Percentiles rank a stretch among this genome's conserved stretches.
Evolutionary conservation across 2,888 invertebrate genomes (phyloP).

Genomic region (Sphecodes monilicornis): DNA sequence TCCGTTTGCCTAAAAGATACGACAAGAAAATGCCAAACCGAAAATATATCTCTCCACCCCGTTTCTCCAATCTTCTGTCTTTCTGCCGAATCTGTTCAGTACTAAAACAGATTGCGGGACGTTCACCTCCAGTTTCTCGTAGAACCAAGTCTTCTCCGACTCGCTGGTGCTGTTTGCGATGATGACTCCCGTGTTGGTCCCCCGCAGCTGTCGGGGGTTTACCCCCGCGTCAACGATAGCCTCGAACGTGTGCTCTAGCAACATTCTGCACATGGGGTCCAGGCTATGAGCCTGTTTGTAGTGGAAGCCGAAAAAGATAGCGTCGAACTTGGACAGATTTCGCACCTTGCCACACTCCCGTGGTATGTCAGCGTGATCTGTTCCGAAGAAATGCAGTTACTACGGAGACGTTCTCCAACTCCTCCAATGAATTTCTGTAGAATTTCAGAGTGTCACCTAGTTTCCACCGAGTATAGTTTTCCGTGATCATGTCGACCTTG

Average conservation of each 20-base stretch:
- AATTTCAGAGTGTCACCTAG: constrained; percentile 65
- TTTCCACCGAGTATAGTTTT: constrained; percentile 83
- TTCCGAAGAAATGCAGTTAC: neutral
- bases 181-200: constrained; percentile 90
- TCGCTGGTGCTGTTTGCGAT: constrained; percentile 90
- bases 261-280: constrained; percentile 87
- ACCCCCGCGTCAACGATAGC: constrained; percentile 85
- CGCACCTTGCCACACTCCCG: constrained; percentile 90
- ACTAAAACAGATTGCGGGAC: neutral
- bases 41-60: too few species aligned
- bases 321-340: constrained; percentile 89
- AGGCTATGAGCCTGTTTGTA: constrained; percentile 86
- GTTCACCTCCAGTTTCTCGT: constrained; percentile 87
- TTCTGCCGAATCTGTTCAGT: neutral
- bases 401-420: neutral
- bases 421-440: neutral
- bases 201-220: constrained; percentile 88
- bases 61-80: neutral
- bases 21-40: neutral
- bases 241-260: constrained; percentile 88
- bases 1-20: constrained; percentile 83
- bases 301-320: constrained; percentile 86
- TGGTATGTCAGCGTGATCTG: constrained; percentile 89
- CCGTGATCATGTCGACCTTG: constrained; percentile 89
- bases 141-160: constrained; percentile 90